phyloP scores from a whole-genome alignment of 2,113 vertebrate species.

The Hypanus sabinus region DNA sequence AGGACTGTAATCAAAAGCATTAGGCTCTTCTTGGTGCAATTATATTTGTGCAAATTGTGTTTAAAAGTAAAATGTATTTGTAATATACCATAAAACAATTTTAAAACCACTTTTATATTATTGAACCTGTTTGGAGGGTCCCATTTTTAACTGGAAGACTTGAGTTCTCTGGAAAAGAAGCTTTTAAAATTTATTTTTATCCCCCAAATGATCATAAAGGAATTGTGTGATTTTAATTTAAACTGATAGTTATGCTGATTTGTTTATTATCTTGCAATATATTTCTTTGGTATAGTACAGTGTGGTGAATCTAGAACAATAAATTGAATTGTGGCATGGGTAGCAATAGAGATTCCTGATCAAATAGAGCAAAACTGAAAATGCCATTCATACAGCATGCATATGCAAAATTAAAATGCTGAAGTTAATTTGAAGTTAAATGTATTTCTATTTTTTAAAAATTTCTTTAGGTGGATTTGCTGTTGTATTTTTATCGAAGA shows the following conservation, averaged over 20 bases:
- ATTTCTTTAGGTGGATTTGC: constrained; percentile 39
- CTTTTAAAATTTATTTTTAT: background rate
- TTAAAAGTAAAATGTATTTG: background rate
- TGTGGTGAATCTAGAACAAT: background rate
- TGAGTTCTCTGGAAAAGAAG: background rate
- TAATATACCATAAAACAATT: background rate
- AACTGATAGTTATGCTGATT: background rate
- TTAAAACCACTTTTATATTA: background rate
- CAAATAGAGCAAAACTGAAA: background rate
- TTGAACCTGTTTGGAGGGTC: background rate
- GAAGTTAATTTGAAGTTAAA: background rate
- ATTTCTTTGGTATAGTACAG: background rate
- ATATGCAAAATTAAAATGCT: background rate
- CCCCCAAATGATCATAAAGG: background rate
- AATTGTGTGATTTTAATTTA: background rate
- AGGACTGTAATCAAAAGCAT: background rate
- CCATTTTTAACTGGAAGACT: too few species aligned
- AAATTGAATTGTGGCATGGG: too few species aligned
- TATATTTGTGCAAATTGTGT: background rate
- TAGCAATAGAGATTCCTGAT: background rate
- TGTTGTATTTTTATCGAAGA: constrained; percentile 38
- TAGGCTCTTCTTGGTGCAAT: background rate
- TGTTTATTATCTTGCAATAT: background rate
- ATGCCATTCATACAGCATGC: background rate
- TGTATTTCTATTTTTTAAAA: background rate